Base-by-base conservation (phyloP, 2,888 invertebrate genomes). In the Hydroisotoma schaefferi region DNA sequence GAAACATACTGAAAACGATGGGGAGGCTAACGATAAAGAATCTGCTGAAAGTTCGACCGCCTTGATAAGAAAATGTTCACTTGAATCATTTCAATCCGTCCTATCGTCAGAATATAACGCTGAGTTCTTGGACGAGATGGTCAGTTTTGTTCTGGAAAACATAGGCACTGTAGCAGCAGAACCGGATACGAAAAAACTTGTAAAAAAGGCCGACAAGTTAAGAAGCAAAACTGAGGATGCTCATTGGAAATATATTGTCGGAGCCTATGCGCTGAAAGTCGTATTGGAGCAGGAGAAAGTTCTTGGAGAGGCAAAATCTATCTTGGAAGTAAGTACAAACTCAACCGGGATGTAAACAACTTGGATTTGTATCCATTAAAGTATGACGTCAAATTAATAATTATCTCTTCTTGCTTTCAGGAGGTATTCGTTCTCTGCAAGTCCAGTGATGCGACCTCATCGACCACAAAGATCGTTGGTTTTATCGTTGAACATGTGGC, bases 361-460 rank as follows among this genome's bases (percentile, higher is more conserved):
- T 10, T 33, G 15, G 15, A 33, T 8, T 47, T 23, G 20, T 23
- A 23, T 47, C 23, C 25, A 6, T 23, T 23, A 47, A 47, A 47
- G 15, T 22, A 22, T 47, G 5, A 47, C 25, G 43, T 15, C 43
- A 43, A 18, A 33, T 43, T 43, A 10, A 33, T 33, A 33, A 10
- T n/a, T 6, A 43, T 5, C 5, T 47, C 20, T 26, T 40, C 25
- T 51, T 59, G 37, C 47, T 27, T 26, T 27, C 22, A 56, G 57
- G 58, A 53, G 27, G 26, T 63, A 48, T 40, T 66, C 18, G 58
- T 55, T 15, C n/a, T 66, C 2, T 38, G 40, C 3, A 61, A 63
- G 33, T 52, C 26, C 4, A 22, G 28, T 5, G 22, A 25, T 15
- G 43, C 46, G 26, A 55, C 55, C 15, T 55, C 63, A n/a, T 55